Conservation (phyloP, 2,888 invertebrate genomes). For the Drosophila picticornis region DNA sequence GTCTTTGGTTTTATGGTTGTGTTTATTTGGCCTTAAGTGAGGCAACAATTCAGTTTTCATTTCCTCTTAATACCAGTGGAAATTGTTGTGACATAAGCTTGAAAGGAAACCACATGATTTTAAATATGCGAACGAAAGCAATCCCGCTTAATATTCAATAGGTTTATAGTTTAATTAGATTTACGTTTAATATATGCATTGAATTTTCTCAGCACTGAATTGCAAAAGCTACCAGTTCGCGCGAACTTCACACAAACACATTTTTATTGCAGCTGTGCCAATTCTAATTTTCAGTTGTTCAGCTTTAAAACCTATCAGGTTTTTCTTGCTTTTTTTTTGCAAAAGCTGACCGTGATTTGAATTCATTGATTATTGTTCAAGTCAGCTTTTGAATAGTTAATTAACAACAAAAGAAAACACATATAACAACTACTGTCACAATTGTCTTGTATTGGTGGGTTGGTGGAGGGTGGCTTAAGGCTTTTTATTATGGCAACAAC, state of each 20-base stretch:
- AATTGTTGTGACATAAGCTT: slow-evolving; percentile 41
- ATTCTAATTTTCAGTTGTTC: slow-evolving; percentile 24
- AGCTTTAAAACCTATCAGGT: slow-evolving; percentile 13
- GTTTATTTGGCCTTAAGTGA: slow-evolving; percentile 43
- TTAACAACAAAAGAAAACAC: slow-evolving; percentile 10
- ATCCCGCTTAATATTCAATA: not conserved
- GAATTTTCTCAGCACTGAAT: slow-evolving; percentile 4
- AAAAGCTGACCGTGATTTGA: slow-evolving; percentile 37
- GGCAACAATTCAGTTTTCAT: slow-evolving; percentile 54
- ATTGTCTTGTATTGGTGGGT: slow-evolving; percentile 4
- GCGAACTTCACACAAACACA: slow-evolving; percentile 7
- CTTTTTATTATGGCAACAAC: not conserved
- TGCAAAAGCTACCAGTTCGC: slow-evolving; percentile 8
- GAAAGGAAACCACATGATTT: slow-evolving; percentile 6
- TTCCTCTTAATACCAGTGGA: slow-evolving; percentile 49
- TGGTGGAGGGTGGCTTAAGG: not conserved
- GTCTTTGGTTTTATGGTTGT: slow-evolving; percentile 45
- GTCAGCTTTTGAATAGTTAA: slow-evolving; percentile 19
- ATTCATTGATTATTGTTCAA: slow-evolving; percentile 26
- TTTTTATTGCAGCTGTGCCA: slow-evolving; percentile 21
- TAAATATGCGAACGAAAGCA: not conserved
- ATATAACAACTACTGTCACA: slow-evolving; percentile 6
- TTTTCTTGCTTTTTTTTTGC: not conserved
- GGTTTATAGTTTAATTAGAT: not conserved
- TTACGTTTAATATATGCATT: not conserved